Evolutionary conservation across 2,113 vertebrate species (phyloP).

Genomic region (Podarcis raffonei): DNA sequence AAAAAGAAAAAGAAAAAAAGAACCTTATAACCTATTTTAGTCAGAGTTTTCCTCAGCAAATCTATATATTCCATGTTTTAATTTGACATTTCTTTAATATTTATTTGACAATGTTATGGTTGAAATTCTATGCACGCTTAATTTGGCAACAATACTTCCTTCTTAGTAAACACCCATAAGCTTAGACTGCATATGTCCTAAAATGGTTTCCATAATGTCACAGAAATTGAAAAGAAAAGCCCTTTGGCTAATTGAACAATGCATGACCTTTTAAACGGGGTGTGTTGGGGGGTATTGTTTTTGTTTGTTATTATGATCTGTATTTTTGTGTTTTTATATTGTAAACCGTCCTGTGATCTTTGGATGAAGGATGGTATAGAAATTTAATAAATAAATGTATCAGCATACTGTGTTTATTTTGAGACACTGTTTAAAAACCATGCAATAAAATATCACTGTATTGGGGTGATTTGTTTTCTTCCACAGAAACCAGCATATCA

Average conservation of each 20-base stretch:
- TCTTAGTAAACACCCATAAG: neutral
- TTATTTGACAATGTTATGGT: neutral
- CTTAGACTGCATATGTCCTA: neutral
- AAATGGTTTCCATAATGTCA: neutral
- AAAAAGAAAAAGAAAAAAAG: too few species aligned
- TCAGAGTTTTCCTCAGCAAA: neutral
- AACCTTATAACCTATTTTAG: neutral
- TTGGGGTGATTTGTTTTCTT: neutral
- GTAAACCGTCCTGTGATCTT: too few species aligned
- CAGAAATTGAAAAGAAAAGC: too few species aligned
- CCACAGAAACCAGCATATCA: neutral
- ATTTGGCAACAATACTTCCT: neutral
- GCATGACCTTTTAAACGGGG: neutral
- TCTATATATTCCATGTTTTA: neutral
- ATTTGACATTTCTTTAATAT: neutral
- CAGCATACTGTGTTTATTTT: neutral
- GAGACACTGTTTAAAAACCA: neutral
- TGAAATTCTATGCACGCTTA: neutral
- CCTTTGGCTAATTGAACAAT: neutral
- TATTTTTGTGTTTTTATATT: too few species aligned
- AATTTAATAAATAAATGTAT: neutral
- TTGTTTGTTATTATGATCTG: too few species aligned
- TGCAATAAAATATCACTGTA: neutral
- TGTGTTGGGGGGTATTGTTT: too few species aligned
- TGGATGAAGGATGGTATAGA: too few species aligned